Evolutionary conservation across 2,888 invertebrate genomes (phyloP).

Genomic region (Phortica magna): DNA sequence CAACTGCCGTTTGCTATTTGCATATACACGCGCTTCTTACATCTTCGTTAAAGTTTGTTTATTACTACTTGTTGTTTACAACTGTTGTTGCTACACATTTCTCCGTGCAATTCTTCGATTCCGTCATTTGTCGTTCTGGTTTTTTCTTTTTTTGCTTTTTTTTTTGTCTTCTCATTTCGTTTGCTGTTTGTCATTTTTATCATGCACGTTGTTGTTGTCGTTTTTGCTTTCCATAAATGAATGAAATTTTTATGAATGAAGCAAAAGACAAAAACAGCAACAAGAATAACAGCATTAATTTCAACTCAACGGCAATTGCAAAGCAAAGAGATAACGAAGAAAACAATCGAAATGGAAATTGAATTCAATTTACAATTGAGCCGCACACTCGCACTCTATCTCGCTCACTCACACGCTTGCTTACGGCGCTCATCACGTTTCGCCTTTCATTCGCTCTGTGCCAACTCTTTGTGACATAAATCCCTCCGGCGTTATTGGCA

Average conservation of each 20-base stretch:
- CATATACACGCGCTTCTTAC: background rate
- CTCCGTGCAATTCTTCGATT: conserved; percentile 54
- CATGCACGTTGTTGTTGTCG: background rate
- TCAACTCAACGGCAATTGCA: background rate
- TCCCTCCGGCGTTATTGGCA: background rate
- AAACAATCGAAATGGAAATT: conserved; percentile 46
- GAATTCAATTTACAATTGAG: conserved; percentile 54
- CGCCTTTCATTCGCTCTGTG: background rate
- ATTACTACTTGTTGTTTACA: background rate
- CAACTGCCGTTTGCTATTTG: conserved; percentile 16
- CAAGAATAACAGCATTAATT: background rate
- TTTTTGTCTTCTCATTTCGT: conserved; percentile 30
- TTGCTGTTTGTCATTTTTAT: conserved; percentile 41
- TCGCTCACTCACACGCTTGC: background rate
- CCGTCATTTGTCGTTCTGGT: conserved; percentile 45
- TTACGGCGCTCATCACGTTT: background rate
- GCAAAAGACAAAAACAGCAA: conserved; percentile 26
- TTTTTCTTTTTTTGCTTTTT: conserved; percentile 13
- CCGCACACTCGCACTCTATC: conserved; percentile 30
- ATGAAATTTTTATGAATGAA: conserved; percentile 51
- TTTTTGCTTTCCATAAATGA: conserved; percentile 40
- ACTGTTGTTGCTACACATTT: background rate
- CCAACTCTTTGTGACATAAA: background rate
- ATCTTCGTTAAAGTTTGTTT: too few relatives aligned
- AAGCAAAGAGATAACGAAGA: background rate